Evolutionary conservation across 2,113 vertebrate species (phyloP).

Genomic region (Leptocoma aspasia): DNA sequence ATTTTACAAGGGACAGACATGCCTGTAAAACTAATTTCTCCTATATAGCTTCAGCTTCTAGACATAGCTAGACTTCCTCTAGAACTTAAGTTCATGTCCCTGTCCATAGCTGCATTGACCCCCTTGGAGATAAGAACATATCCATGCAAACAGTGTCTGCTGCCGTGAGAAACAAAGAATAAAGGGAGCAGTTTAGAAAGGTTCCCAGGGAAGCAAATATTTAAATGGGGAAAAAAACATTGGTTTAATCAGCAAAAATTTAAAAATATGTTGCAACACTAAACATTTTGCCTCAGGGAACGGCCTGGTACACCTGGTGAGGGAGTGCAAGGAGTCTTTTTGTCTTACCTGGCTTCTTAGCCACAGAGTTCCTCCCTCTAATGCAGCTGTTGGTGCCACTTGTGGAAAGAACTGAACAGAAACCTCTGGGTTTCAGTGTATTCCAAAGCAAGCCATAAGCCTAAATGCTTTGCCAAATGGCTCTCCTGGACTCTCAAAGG

Average conservation of each 20-base stretch:
- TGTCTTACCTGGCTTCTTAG: neutral
- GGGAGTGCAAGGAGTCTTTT: neutral
- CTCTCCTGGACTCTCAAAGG: neutral
- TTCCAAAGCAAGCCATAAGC: neutral
- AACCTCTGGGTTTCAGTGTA: neutral
- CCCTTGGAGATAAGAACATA: neutral
- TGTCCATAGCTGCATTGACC: neutral
- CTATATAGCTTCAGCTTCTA: neutral
- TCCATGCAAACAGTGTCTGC: rapidly evolving
- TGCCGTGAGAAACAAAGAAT: neutral
- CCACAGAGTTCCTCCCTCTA: neutral
- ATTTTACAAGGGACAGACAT: neutral
- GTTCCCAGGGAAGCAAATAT: neutral
- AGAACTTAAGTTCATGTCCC: neutral
- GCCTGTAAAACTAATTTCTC: neutral
- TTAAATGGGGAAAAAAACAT: neutral
- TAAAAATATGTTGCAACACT: neutral
- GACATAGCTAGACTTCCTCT: neutral
- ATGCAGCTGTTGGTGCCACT: neutral
- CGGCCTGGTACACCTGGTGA: neutral
- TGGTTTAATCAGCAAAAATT: neutral
- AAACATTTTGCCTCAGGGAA: neutral
- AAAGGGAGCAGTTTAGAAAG: neutral
- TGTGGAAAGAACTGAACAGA: neutral
- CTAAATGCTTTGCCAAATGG: neutral